Evolutionary conservation across 2,888 invertebrate genomes (phyloP), one percentile per base, ranked within the genome.

Genomic region (Andrena trimmerana): DNA sequence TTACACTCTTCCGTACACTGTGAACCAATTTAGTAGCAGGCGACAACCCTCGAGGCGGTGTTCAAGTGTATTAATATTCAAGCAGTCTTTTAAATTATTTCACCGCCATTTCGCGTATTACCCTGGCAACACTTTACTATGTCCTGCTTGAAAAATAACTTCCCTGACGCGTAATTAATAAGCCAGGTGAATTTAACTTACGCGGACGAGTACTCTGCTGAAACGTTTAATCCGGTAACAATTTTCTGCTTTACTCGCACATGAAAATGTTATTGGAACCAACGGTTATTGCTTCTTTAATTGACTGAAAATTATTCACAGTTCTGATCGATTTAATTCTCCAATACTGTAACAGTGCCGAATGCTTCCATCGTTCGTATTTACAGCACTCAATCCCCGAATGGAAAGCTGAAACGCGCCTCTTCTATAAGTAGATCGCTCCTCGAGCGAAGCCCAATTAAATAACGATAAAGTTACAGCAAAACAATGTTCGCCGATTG

Each of bases 221-320:
- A 71, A 63, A 52, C 36, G 52, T 20, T 24, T 54, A n/a, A 33
- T 20, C 24, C 27, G 13, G 33, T 50, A 69, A 36, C 16, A 75
- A 63, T 52, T 20, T 24, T 10, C 24, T 8, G 20, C 0, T 16
- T 42, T 36, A 29, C 50, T 31, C 13, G 60, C 1, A 36, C n/a
- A 10, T 2, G 29, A 52, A 59, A 59, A 33, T 60, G 29, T 60
- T 6, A 42, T 52, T 48, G 60, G 27, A 52, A 31, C 31, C 2
- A n/a, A 10, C 20, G 10, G 36, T 52, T 57, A 57, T 29, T n/a
- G n/a, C 29, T 57, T 57, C 36, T 50, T 62, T 10, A 36, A 50
- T 66, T 10, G 27, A 68, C 13, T 20, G 8, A 13, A 20, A 67
- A 10, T 59, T 67, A 13, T 54, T 62, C 20, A 27, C 27, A 7